phyloP scores from a whole-genome alignment of 2,113 vertebrate genomes.

The Cyanocitta stelleri region DNA sequence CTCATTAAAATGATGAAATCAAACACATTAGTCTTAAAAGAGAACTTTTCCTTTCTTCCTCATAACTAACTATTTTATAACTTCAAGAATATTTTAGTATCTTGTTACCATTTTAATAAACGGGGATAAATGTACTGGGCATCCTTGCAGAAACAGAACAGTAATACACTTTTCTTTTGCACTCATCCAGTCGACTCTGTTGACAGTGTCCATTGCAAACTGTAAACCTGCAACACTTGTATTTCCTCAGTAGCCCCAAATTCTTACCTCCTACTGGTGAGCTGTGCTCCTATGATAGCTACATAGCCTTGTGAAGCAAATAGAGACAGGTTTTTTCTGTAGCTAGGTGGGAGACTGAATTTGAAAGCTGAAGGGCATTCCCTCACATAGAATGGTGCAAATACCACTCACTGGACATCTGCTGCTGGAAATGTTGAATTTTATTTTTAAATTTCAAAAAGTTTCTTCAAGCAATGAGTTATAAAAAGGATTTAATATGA shows the following conservation, averaged over 20 bases:
- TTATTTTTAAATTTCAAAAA: background rate
- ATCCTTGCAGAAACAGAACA: background rate
- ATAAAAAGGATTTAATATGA: background rate
- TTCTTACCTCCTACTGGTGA: background rate
- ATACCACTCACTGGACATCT: background rate
- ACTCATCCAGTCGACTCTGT: background rate
- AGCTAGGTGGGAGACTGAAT: background rate
- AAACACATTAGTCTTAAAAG: background rate
- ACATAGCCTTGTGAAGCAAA: background rate
- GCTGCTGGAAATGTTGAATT: background rate
- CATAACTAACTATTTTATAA: background rate
- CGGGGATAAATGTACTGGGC: background rate
- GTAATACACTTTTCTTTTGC: background rate
- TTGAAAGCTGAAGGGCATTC: background rate
- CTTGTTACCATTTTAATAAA: background rate
- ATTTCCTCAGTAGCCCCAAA: background rate
- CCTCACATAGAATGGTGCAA: background rate
- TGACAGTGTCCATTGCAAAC: background rate
- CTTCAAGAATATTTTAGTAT: background rate
- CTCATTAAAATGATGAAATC: background rate
- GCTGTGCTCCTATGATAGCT: background rate
- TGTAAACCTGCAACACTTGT: background rate
- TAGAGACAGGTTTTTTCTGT: background rate
- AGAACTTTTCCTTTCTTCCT: background rate
- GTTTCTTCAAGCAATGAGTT: background rate